Base-by-base conservation (phyloP, 2,888 invertebrate species). In the Acanthosepion pharaonis region DNA sequence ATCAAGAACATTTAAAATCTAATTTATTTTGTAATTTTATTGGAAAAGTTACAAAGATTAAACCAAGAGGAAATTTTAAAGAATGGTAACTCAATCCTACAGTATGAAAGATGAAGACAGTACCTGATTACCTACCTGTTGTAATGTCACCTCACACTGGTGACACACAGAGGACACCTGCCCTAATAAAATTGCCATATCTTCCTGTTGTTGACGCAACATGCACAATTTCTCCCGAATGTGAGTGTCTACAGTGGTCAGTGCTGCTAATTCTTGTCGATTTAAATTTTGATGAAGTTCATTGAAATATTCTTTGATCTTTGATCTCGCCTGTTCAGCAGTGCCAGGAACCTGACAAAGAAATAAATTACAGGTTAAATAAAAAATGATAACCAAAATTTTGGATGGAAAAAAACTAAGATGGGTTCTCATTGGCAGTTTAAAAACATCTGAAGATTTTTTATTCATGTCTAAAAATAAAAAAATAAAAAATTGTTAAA, bases 241-340 rank as follows among this genome's bases (percentile, higher is more conserved):
- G 95, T 98, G 98, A 4, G 98, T 98, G 95, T 98, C 98, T 18
- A 98, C 98, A n/a, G 98, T 98, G 11, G 97, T 97, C 95, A 98
- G 97, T 0, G 98, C 98, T 6, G 98, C 98, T 28, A 97, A 97
- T 96, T 98, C 98, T 95, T 98, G 98, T 2, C 97, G 97, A 91
- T 97, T 97, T 92, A 98, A 96, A 51, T 97, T 97, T 94, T 98
- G 97, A 94, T 98, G 97, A 94, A 98, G 96, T 95, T 98, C 98
- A 95, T 97, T 97, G 96, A 98, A 98, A 96, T 98, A 98, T 94
- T 97, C 97, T 94, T 97, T 97, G 3, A 98, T 98, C 95, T 98
- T 97, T 49, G 97, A 96, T 94, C 98, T 97, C 0, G 98, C 97
- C 94, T 97, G 96, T 94, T 97, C 97, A 78, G 97, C 97, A n/a